These are phyloP conservation scores for Jordanella pulchra DNA, from an alignment of 2,797 vertebrate species.

Conservation along the genomic window DNA sequence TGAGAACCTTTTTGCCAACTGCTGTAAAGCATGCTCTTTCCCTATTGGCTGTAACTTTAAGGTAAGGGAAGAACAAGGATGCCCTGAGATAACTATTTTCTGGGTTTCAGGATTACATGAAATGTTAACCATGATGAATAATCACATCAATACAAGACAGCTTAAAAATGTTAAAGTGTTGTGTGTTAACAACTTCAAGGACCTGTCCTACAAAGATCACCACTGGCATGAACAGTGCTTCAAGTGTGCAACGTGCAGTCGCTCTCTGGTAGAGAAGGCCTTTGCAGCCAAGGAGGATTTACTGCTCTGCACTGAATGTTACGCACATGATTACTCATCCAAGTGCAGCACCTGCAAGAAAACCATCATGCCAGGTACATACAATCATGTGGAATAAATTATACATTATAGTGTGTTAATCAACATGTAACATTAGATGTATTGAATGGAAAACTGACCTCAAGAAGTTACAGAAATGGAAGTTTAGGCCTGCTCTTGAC, in stretches of 20 bases:
- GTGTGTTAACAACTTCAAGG: conserved; percentile 75
- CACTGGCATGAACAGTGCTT: conserved; percentile 97
- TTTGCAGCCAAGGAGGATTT: conserved; percentile 93
- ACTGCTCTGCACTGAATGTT: conserved; percentile 91
- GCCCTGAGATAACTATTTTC: background rate
- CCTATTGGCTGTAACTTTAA: conserved; percentile 89
- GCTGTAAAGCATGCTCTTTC: conserved; percentile 88
- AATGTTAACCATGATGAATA: background rate
- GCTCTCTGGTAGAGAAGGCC: conserved; percentile 91
- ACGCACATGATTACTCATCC: conserved; percentile 91
- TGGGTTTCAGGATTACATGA: background rate
- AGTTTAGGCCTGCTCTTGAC: background rate
- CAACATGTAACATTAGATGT: background rate
- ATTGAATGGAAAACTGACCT: background rate
- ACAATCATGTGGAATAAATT: background rate
- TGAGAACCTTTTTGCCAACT: conserved; percentile 89
- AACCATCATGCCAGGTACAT: conserved; percentile 92
- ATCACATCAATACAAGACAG: background rate
- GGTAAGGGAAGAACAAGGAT: conserved; percentile 73
- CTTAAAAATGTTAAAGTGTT: background rate
- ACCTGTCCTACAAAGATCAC: conserved; percentile 91
- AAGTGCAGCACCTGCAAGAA: conserved; percentile 93
- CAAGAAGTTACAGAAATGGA: background rate
- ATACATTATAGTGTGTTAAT: background rate
- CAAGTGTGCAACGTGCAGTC: conserved; percentile 88